Conservation (phyloP, 1,140 invertebrate genomes). For the Drosophila serrata region DNA sequence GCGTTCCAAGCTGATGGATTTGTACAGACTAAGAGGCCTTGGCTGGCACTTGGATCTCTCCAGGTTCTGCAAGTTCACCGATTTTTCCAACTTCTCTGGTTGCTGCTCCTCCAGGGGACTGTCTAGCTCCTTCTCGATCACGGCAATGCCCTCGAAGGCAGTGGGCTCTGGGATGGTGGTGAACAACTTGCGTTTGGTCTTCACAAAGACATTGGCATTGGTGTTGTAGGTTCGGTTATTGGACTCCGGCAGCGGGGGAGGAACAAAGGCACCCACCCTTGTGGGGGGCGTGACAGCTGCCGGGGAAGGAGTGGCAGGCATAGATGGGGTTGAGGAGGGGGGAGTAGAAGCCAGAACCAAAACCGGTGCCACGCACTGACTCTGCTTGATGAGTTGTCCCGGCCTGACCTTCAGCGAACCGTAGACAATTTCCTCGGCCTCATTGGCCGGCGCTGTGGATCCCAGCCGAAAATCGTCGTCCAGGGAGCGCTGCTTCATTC, state of each 20-base stretch:
- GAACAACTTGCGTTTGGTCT: slow-evolving; percentile 92
- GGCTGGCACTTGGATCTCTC: slow-evolving; percentile 6
- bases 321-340: neutral
- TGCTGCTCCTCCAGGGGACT: slow-evolving; percentile 56
- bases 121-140: slow-evolving; percentile 70
- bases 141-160: slow-evolving; percentile 65
- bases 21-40: slow-evolving; percentile 48
- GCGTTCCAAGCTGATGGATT: slow-evolving; percentile 66
- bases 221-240: slow-evolving; percentile 78
- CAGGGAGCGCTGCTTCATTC: slow-evolving; percentile 74
- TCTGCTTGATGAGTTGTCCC: slow-evolving; percentile 81
- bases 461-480: slow-evolving; percentile 76
- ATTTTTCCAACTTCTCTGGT: slow-evolving; percentile 8
- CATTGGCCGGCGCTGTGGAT: slow-evolving; percentile 12
- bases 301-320: neutral
- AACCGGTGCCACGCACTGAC: slow-evolving; percentile 51
- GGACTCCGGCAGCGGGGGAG: slow-evolving; percentile 75
- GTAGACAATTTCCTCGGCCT: slow-evolving; percentile 64
- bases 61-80: neutral
- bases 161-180: slow-evolving; percentile 87
- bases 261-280: slow-evolving; percentile 54
- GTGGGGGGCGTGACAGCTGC: neutral
- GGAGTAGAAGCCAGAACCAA: neutral
- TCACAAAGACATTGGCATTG: slow-evolving; percentile 88
- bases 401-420: slow-evolving; percentile 77